Evolutionary conservation across 1,140 invertebrate genomes (phyloP).

Genomic region (Drosophila pallidifrons): DNA sequence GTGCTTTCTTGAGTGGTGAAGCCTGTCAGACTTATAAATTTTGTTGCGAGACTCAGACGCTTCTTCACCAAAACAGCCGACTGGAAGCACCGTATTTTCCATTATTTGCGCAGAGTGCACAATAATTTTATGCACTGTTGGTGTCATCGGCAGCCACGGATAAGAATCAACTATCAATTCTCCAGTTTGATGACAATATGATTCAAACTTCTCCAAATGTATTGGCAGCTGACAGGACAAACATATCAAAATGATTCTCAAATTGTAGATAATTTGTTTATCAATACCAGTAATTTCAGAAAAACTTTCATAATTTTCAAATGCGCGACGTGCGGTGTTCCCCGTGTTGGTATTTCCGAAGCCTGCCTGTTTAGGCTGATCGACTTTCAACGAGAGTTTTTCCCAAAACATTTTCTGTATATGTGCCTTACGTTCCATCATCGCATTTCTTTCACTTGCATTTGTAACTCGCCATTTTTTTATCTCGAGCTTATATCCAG

Average conservation of each 20-base stretch:
- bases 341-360: conserved; percentile 3
- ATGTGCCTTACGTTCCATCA: conserved; percentile 2
- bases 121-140: conserved; percentile 9
- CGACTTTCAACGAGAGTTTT: conserved; percentile 18
- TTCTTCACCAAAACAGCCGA: too few relatives aligned
- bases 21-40: too few relatives aligned
- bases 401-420: conserved; percentile 21
- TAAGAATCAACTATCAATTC: too few relatives aligned
- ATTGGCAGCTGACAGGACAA: not conserved
- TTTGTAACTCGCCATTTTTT: conserved; percentile 12
- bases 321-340: conserved; percentile 16
- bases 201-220: not conserved
- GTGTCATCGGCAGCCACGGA: conserved; percentile 1
- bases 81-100: conserved; percentile 15
- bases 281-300: not conserved
- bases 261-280: conserved; percentile 5
- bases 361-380: conserved; percentile 8
- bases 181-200: too few relatives aligned
- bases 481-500: not conserved
- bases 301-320: conserved; percentile 10
- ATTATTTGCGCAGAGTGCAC: not conserved
- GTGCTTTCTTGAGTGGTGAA: too few relatives aligned
- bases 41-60: too few relatives aligned
- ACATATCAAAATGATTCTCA: not conserved
- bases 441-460: conserved; percentile 1